Conservation (phyloP, 1,140 invertebrate species). For the Ceratosolen solmsi region DNA sequence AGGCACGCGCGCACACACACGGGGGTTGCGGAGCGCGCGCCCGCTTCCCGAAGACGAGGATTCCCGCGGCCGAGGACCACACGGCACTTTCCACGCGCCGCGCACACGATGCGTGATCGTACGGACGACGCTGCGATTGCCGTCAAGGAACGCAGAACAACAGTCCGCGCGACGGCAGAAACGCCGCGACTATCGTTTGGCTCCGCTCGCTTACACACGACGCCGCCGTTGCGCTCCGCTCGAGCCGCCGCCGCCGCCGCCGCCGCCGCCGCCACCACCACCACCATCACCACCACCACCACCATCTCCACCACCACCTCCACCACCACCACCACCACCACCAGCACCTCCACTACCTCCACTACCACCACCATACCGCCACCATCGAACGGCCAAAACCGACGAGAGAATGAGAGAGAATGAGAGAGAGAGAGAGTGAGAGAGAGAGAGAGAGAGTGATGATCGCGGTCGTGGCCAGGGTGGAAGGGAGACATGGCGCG, state of each 20-base stretch:
- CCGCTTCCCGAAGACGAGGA: not conserved
- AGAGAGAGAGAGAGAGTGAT: not conserved
- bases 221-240: not conserved
- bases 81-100: not conserved
- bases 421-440: too few species aligned
- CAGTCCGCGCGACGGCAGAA: slow-evolving; percentile 47
- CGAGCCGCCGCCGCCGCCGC: not conserved
- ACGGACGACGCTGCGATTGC: slow-evolving; percentile 12
- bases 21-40: not conserved
- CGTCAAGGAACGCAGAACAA: slow-evolving; percentile 27
- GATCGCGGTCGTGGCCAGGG: too few species aligned
- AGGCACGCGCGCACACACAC: slow-evolving; percentile 1
- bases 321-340: not conserved
- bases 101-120: slow-evolving; percentile 43
- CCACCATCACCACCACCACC: not conserved
- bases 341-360: too few species aligned
- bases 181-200: slow-evolving; percentile 43
- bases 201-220: not conserved
- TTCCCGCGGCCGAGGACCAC: not conserved
- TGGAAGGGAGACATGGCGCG: too few species aligned
- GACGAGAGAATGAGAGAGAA: too few species aligned
- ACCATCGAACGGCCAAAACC: too few species aligned
- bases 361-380: too few species aligned
- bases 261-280: not conserved
- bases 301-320: not conserved